These are phyloP conservation scores for Campylorhamphus procurvoides DNA, from an alignment of 2,113 vertebrate genomes.

Conservation along the genomic window DNA sequence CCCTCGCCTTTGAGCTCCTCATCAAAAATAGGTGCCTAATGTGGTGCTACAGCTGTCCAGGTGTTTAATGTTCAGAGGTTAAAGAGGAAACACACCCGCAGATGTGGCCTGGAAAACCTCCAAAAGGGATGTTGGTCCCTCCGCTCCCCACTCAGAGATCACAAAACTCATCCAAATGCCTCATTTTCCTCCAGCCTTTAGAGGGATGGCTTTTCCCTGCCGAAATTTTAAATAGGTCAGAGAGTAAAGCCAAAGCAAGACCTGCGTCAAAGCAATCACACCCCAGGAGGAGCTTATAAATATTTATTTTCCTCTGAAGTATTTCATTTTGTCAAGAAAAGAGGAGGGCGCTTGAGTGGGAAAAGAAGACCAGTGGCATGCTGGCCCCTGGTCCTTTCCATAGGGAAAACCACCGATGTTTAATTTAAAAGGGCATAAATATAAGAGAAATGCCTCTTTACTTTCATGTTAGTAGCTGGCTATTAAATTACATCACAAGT, in stretches of 20 bases:
- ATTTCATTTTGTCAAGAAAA: constrained; percentile 30
- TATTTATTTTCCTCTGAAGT: constrained; percentile 44
- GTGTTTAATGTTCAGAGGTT: background rate
- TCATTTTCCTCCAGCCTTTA: background rate
- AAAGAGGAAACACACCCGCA: background rate
- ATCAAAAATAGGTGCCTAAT: constrained; percentile 1
- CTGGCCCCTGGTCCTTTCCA: background rate
- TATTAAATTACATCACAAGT: constrained; percentile 55
- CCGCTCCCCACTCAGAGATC: background rate
- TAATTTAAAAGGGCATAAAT: constrained; percentile 51
- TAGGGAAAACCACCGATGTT: background rate
- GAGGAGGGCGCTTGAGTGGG: background rate
- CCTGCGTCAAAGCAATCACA: constrained; percentile 32
- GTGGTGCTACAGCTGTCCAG: constrained; percentile 24
- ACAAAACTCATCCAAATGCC: background rate
- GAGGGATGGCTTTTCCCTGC: background rate
- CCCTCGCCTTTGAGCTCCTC: background rate
- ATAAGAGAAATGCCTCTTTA: constrained; percentile 31
- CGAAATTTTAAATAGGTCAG: background rate
- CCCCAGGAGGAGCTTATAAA: constrained; percentile 48
- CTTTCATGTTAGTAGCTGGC: constrained; percentile 2
- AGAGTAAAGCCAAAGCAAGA: background rate
- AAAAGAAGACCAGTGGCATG: background rate
- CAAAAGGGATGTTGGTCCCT: background rate
- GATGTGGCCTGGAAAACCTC: constrained; percentile 57